Evolutionary conservation across 2,888 invertebrate genomes (phyloP).

Genomic region (Spodoptera exigua): DNA sequence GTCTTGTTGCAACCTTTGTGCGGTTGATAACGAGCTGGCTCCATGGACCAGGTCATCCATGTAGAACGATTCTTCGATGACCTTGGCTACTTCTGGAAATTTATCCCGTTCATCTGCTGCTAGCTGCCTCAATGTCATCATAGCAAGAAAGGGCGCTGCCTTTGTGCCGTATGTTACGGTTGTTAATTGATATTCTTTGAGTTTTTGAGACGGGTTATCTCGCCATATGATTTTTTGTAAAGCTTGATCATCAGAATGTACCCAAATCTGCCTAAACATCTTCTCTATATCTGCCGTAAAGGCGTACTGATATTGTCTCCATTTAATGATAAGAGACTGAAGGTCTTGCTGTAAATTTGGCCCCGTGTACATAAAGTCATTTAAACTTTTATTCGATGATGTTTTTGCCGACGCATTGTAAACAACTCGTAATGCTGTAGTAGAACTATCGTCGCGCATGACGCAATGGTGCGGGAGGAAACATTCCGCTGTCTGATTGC

Average conservation of each 20-base stretch:
- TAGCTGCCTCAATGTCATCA: slow-evolving; percentile 18
- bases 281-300: slow-evolving; percentile 47
- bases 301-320: slow-evolving; percentile 42
- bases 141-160: slow-evolving; percentile 23
- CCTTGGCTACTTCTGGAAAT: slow-evolving; percentile 2
- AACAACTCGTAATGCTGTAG: slow-evolving; percentile 11
- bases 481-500: background rate
- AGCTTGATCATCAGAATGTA: slow-evolving; percentile 3
- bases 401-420: slow-evolving; percentile 16
- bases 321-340: slow-evolving; percentile 31
- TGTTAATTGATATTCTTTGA: slow-evolving; percentile 8
- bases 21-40: background rate
- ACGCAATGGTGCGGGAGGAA: no score
- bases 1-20: background rate
- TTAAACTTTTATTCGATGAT: background rate
- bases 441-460: no score
- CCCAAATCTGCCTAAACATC: slow-evolving; percentile 6
- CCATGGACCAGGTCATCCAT: slow-evolving; percentile 21
- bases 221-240: slow-evolving; percentile 14
- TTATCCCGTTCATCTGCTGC: slow-evolving; percentile 31
- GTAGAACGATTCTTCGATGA: background rate
- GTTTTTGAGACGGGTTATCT: background rate
- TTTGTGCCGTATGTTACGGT: slow-evolving; percentile 24
- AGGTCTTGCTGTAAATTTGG: slow-evolving; percentile 44
- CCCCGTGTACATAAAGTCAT: slow-evolving; percentile 18